Evolutionary conservation across 1,140 invertebrate species (phyloP), one percentile per base, ranked within the genome.

Genomic region (Papilio machaon): DNA sequence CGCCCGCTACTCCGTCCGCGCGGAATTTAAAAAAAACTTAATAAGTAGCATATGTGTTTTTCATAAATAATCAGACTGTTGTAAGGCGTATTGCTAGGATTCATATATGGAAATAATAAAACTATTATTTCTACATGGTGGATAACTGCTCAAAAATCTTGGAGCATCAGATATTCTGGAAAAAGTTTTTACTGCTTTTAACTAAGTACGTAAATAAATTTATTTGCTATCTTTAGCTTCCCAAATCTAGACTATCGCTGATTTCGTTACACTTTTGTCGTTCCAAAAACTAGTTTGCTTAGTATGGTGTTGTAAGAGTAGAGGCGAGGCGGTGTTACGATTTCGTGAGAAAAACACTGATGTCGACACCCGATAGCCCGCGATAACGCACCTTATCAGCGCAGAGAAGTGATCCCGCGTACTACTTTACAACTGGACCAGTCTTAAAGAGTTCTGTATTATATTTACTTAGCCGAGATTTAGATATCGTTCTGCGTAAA

Each of bases 391-490:
- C 52, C 52, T 85, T 90, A 90, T 90, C 85, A 83, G 73, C 73
- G 60, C 79, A 54, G 73, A 76, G 60, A 81, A 84, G 70, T 80
- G 85, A 83, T 79, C 84, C 77, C 79, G 79, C 85, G 86, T 82
- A 82, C 86, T 80, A 88, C 87, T 90, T 91, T 89, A 85, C 83
- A 85, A 60, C 75, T 30, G 81, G 73, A 81, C 79, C 82, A 70
- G 82, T 60, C 81, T 86, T 82, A 86, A 80, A 80, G 64, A 86
- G 85, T 93, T 89, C 80, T 23, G 82, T 84, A 82, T 82, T 86
- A 91, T 84, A 90, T 94, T 92, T 92, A 83, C 85, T 80, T 87
- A 89, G 82, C 89, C 86, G 88, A 91, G 90, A 93, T 92, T 93
- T 88, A 30, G 58, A 10, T 64, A 60, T 60, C 58, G 10, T 64